Base-by-base conservation (phyloP, 1,140 invertebrate species). In the Bacillus rossius region DNA sequence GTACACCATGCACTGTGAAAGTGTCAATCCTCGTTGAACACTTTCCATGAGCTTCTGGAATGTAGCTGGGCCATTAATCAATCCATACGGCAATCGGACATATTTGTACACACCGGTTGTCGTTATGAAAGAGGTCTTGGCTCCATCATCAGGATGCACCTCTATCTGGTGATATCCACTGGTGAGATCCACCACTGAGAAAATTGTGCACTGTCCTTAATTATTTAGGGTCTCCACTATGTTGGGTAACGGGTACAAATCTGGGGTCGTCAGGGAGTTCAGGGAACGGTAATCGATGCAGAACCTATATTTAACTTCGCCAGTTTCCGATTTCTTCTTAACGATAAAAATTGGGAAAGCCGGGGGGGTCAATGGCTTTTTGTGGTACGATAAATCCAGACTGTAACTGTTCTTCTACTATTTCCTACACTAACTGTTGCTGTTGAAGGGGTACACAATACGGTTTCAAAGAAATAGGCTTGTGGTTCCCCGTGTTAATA, bases 121-220 rank as follows among this genome's bases (percentile, higher is more conserved):
- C 0, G 65, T 69, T 2, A 58, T 65, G 38, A 77, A 77, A n/a
- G 73, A 75, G 4, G 77, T 78, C 66, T 79, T 79, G 17, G 66
- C 55, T 17, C 65, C 67, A 53, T 72, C 68, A 3, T 65, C 51
- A 40, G 61, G 50, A 1, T 70, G 59, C 16, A 81, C 61, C 43
- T 69, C 64, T 8, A 81, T 69, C 58, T 82, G 79, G 62, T 75
- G 77, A 60, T 76, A 81, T 3, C 79, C 79, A 34, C 62, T 66
- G 1, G 65, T 65, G 3, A 79, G 52, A 69, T 81, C 75, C 10
- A 80, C 49, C 1, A 70, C 69, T 4, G 70, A 65, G 59, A 79
- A 80, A 43, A 67, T 73, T 14, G 59, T 62, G 10, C 62, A 38
- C 5, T 65, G 68, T n/a, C 67, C 66, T 48, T 80, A 61, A 58